phyloP scores from a whole-genome alignment of 2,113 vertebrate species.

The Diglossa brunneiventris region DNA sequence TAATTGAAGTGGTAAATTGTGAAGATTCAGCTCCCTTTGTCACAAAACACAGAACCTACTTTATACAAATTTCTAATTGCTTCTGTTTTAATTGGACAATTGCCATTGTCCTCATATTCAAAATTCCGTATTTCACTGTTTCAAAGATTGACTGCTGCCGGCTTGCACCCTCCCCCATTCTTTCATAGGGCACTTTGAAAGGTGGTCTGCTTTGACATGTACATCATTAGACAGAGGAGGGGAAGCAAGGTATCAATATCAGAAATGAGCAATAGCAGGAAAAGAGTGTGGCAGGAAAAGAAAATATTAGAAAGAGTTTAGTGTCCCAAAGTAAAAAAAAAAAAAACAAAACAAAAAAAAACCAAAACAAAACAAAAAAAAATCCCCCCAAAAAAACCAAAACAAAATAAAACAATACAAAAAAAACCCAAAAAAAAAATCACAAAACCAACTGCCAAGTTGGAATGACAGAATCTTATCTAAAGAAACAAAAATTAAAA shows the following conservation, averaged over 20 bases:
- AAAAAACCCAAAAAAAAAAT: no score
- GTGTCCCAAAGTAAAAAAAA: not conserved
- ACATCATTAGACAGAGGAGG: conserved; percentile 56
- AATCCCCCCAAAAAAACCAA: not conserved
- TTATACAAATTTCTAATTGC: not conserved
- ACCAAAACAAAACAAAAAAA: no score
- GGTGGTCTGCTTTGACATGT: conserved; percentile 63
- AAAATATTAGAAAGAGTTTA: conserved; percentile 51
- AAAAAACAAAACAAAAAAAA: not conserved
- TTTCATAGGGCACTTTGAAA: conserved; percentile 59
- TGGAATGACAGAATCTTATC: not conserved
- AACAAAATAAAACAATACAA: no score
- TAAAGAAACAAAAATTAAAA: not conserved
- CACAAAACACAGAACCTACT: not conserved
- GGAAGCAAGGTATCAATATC: conserved; percentile 62
- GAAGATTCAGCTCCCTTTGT: conserved; percentile 3
- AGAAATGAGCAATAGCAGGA: conserved; percentile 46
- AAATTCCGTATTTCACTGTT: not conserved
- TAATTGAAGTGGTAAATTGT: not conserved
- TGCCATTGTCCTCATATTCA: conserved; percentile 35
- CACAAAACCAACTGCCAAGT: not conserved
- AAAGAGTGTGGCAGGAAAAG: conserved; percentile 32
- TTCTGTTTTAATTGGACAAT: conserved; percentile 55
- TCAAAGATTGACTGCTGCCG: conserved; percentile 59
- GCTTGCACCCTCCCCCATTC: conserved; percentile 29